Evolutionary conservation across 2,113 vertebrate genomes (phyloP), one percentile per base, ranked within the genome.

Genomic region (Brevimyrus niger): DNA sequence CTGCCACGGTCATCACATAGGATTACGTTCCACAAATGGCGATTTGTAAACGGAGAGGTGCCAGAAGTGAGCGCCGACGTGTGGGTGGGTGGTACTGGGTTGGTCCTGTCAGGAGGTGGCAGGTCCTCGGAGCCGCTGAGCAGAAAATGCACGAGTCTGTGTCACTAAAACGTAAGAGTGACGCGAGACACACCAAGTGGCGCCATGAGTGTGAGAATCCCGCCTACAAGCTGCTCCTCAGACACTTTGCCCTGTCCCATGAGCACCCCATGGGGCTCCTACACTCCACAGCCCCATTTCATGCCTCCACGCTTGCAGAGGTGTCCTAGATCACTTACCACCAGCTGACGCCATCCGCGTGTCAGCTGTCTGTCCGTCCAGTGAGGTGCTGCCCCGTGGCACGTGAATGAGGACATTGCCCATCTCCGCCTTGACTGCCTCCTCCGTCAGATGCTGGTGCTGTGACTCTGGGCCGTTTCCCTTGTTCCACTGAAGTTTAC

Each of bases 1-100:
- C 76, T 86, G 89, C 94, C 92, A 90, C 73, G 91, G 89, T 90
- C 94, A 94, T 95, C 95, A 92, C 91, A 89, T 65, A 80, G 85
- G 90, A 91, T 92, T 91, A 92, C 51, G n/a, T 58, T 69, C n/a
- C 73, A 38, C 53, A 23, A 86, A 38, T 53, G 88, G 5, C 48
- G 19, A 86, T 17, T 80, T 80, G 38, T 46, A 51, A 89, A 51
- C 11, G 2, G 82, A 44, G 19, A 55, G 19, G 21, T 13, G 15
- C 51, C 17, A 7, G 53, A 47, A 85, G 4, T 2, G 42, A 23
- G 51, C 9, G 35, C 38, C 53, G 51, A 89, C 10, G 10, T 35
- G 38, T 58, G 35, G 23, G 69, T 35, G 19, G 65, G 31, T 44
- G 6, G 42, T 2, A 6, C 15, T 2, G 19, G 82, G 19, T 17